Conservation (phyloP, 2,888 invertebrate genomes). For the Lycia hirtaria region DNA sequence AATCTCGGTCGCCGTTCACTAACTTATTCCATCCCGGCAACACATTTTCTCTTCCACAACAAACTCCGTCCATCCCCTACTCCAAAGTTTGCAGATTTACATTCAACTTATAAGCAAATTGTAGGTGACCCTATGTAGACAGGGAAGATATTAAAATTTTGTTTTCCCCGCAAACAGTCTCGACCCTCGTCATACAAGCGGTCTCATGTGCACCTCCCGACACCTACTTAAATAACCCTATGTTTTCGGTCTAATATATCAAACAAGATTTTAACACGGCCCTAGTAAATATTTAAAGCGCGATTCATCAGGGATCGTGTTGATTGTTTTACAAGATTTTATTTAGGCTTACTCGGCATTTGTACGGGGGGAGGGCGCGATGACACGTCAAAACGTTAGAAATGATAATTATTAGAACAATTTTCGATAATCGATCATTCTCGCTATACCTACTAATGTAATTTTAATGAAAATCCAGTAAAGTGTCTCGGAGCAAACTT, state of each 20-base stretch:
- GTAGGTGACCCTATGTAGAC: constrained; percentile 56
- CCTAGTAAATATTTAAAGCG: constrained; percentile 35
- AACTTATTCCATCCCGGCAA: constrained; percentile 14
- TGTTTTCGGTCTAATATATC: constrained; percentile 44
- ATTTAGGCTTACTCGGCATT: no score
- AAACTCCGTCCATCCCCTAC: constrained; percentile 27
- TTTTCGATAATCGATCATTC: no score
- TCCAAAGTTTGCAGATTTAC: constrained; percentile 34
- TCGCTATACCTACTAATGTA: no score
- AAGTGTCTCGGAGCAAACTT: no score
- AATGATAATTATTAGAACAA: no score
- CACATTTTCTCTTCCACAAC: constrained; percentile 25
- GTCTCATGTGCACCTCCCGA: constrained; percentile 64
- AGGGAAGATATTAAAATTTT: constrained; percentile 68
- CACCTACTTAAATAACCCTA: constrained; percentile 55
- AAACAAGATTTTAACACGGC: constrained; percentile 41
- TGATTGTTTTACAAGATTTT: constrained; percentile 27
- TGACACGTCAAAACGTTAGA: no score
- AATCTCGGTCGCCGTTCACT: constrained; percentile 8
- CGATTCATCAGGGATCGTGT: constrained; percentile 25
- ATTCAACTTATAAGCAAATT: constrained; percentile 51
- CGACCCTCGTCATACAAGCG: constrained; percentile 66
- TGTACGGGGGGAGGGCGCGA: no score
- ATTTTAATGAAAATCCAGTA: no score
- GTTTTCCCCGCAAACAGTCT: constrained; percentile 61